Base-by-base conservation (phyloP, 2,888 invertebrate genomes). In the Diogma glabrata region DNA sequence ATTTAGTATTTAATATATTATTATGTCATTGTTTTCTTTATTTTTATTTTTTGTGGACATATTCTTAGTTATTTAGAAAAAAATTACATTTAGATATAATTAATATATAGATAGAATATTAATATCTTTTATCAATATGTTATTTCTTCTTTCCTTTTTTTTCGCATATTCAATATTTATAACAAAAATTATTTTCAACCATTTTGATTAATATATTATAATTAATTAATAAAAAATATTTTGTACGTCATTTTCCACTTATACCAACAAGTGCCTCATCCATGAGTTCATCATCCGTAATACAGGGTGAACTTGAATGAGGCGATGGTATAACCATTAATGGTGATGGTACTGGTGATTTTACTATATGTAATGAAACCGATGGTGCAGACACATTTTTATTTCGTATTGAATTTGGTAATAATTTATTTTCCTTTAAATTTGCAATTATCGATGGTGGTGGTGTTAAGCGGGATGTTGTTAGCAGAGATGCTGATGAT, bases 261-360 rank as follows among this genome's bases (percentile, higher is more conserved):
- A 58, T 57, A 48, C 58, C 58, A 14, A 59, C 57, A 7, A 59
- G 49, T 6, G 58, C 55, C 24, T 59, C 59, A 52, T 60, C 58
- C 55, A 57, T 57, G 14, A 60, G 50, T 49, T 91, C 91, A 66
- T 92, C 91, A 63, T 91, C 91, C 45, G 89, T 87, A 59, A 87
- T 84, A 60, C 85, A 84, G 16, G 87, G 86, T 6, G 87, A 85
- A 58, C 82, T 81, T 33, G 51, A 30, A 62, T 75, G 75, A n/a
- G 76, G 75, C 6, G 85, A 84, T 5, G 82, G 79, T 47, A 79
- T 78, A 38, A 77, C 70, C 36, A 79, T 72, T 43, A 82, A 71
- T 0, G 84, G 81, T 46, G 82, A 81, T 0, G 83, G 82, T 12
- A 82, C 83, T 3, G 85, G 85, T 51, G 84, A 84, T 64, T 86